Evolutionary conservation across 1,140 invertebrate species (phyloP), one percentile per base, ranked within the genome.

Genomic region (Caenorhabditis brenneri): DNA sequence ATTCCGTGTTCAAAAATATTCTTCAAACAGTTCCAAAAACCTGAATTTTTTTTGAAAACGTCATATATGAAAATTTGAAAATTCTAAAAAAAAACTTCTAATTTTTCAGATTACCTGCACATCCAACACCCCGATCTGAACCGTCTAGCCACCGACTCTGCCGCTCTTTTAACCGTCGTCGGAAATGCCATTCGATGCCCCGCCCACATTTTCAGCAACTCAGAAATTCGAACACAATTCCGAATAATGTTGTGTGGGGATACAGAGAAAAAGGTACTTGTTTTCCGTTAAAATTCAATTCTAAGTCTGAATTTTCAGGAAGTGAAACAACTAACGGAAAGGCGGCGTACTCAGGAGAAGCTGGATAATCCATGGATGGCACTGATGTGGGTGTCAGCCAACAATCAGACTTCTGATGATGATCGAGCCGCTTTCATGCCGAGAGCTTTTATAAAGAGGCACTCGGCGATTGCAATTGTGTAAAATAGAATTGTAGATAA

Each of bases 141-240:
- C 69, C 86, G 89, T 24, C 46, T 90, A 6, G 78, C 82, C 4
- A 85, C 88, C 7, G 89, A 90, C 46, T 53, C 83, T 49, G 86
- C 89, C 15, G 84, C 84, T 24, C 31, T 90, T 33, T 79, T 90
- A 3, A 89, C 89, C 19, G 89, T 90, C 12, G 49, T 90, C 15
- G 89, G 89, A 15, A 90, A 90, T 74, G 89, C 89, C n/a, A 87
- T 90, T 15, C 85, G 89, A 29, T 88, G 82, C 58, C 89, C 89
- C 9, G 88, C 88, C 24, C 89, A 90, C 82, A 80, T 90, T 36
- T 82, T 86, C 53, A 86, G 85, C 46, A 89, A 90, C 60, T 85
- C 81, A 10, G 89, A 90, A 55, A 88, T 90, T 42, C 87, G 89
- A 51, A 74, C 85, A 74, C 87, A 90, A 55, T 85, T 88, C 29